Evolutionary conservation across 1,140 invertebrate species (phyloP).

Genomic region (Ceratoteleas bidentatus): DNA sequence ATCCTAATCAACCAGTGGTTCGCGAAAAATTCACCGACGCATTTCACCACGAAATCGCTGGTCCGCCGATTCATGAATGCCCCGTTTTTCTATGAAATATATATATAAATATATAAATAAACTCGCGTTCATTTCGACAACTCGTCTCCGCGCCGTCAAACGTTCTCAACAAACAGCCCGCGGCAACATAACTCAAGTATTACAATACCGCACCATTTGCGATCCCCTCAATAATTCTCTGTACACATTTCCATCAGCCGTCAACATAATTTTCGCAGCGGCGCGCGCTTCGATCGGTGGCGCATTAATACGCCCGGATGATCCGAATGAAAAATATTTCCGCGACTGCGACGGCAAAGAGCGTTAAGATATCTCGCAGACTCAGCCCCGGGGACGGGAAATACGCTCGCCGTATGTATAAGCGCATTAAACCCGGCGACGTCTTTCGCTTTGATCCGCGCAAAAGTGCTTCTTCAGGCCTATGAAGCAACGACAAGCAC

Average conservation of each 20-base stretch:
- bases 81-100: no score
- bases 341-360: slow-evolving; percentile 45
- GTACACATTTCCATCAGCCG: slow-evolving; percentile 42
- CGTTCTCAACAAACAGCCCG: slow-evolving; percentile 11
- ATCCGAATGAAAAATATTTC: slow-evolving; percentile 63
- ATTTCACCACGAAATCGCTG: background rate
- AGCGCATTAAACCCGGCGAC: slow-evolving; percentile 55
- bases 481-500: slow-evolving; percentile 49
- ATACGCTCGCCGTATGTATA: slow-evolving; percentile 46
- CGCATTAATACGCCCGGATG: slow-evolving; percentile 48
- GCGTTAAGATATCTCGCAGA: slow-evolving; percentile 51
- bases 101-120: no score
- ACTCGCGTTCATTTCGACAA: no score
- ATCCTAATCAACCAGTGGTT: no score
- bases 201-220: slow-evolving; percentile 28
- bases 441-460: slow-evolving; percentile 62
- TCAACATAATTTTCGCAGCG: slow-evolving; percentile 40
- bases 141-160: no score
- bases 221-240: slow-evolving; percentile 29
- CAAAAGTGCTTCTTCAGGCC: slow-evolving; percentile 60
- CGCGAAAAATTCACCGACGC: no score
- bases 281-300: slow-evolving; percentile 30
- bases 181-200: background rate
- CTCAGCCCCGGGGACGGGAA: slow-evolving; percentile 19
- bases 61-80: no score